phyloP scores from a whole-genome alignment of 2,888 invertebrate genomes.

The Rhagonycha fulva region DNA sequence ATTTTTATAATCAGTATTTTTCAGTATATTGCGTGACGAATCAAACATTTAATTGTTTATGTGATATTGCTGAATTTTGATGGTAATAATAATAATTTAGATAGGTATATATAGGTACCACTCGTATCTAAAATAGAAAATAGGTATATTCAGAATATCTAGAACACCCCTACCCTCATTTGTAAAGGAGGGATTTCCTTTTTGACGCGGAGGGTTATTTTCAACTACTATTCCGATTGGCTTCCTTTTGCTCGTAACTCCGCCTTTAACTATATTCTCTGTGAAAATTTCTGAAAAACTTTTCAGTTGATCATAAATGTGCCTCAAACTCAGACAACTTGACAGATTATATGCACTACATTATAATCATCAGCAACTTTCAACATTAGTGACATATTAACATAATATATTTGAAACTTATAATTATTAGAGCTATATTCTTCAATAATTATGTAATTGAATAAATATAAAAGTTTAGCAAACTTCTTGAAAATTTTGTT shows the following conservation, averaged over 20 bases:
- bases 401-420: neutral
- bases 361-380: constrained; percentile 18
- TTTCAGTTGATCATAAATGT: constrained; percentile 53
- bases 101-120: neutral
- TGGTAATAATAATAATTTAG: neutral
- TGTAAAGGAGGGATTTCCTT: constrained; percentile 46
- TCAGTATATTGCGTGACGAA: neutral
- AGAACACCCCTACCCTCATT: constrained; percentile 36
- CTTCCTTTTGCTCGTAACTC: constrained; percentile 42
- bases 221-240: constrained; percentile 48
- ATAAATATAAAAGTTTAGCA: neutral
- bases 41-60: neutral
- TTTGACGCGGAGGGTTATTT: constrained; percentile 47
- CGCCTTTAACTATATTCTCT: constrained; percentile 43
- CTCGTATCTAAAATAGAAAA: constrained; percentile 18
- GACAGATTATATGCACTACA: constrained; percentile 41
- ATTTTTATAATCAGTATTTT: too few relatives aligned
- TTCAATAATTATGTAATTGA: neutral
- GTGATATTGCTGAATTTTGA: neutral
- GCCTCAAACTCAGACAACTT: constrained; percentile 45
- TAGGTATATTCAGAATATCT: constrained; percentile 19
- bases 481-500: neutral
- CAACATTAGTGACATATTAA: constrained; percentile 19
- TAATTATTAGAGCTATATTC: neutral
- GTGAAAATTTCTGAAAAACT: constrained; percentile 48